Evolutionary conservation across 2,113 vertebrate species (phyloP).

Genomic region (Myocastor coypus): DNA sequence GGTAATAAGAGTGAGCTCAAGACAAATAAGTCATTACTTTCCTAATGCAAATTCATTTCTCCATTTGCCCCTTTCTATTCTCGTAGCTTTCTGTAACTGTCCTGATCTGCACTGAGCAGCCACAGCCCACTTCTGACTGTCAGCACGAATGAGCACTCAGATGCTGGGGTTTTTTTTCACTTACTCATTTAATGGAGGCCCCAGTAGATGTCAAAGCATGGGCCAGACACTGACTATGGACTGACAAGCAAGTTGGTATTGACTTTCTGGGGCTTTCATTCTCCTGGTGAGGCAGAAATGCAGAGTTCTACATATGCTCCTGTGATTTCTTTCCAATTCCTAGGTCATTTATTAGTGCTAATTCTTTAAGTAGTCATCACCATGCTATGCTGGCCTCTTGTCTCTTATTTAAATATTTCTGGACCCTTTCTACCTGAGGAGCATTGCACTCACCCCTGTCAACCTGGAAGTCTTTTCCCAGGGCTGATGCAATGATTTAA

Average conservation of each 20-base stretch:
- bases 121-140: neutral
- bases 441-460: neutral
- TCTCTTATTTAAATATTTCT: neutral
- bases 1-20: too few relatives aligned
- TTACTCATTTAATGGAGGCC: neutral
- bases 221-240: neutral
- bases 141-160: neutral
- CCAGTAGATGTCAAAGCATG: neutral
- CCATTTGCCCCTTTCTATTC: neutral
- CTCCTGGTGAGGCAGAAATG: neutral
- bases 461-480: neutral
- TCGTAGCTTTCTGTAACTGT: neutral
- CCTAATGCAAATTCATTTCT: conserved; percentile 22
- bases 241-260: neutral
- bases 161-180: neutral
- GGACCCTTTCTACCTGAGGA: neutral
- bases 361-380: neutral
- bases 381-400: rapidly evolving
- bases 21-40: conserved; percentile 52
- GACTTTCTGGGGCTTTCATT: neutral
- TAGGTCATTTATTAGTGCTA: rapidly evolving
- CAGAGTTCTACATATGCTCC: rapidly evolving
- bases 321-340: too few relatives aligned
- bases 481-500: neutral
- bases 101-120: neutral